phyloP scores from a whole-genome alignment of 2,888 invertebrate species.

The Parelbella ahira region DNA sequence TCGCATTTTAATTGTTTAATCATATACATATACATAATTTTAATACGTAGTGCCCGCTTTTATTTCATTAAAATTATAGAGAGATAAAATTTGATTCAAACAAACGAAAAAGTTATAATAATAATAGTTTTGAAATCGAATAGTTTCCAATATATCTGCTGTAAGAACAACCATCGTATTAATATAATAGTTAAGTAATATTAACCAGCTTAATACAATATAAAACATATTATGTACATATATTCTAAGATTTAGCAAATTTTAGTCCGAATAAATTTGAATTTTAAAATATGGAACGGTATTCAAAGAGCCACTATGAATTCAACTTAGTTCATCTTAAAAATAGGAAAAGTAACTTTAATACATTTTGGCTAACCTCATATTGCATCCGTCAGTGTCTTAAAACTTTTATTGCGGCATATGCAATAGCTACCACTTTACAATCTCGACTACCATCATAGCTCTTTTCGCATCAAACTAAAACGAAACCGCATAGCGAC shows the following conservation, averaged over 20 bases:
- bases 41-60: too few relatives aligned
- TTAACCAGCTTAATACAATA: too few relatives aligned
- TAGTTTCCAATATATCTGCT: too few relatives aligned
- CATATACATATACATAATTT: too few relatives aligned
- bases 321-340: conserved; percentile 15
- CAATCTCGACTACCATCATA: conserved; percentile 52
- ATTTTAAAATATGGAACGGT: conserved; percentile 22
- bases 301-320: conserved; percentile 23
- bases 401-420: conserved; percentile 71
- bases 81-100: too few relatives aligned
- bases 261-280: conserved; percentile 13
- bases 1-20: too few relatives aligned
- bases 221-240: too few relatives aligned
- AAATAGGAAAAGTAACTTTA: conserved; percentile 24
- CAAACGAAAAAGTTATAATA: too few relatives aligned
- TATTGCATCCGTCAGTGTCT: conserved; percentile 74
- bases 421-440: conserved; percentile 53
- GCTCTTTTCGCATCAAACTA: conserved; percentile 49
- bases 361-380: conserved; percentile 31
- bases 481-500: conserved; percentile 59
- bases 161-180: too few relatives aligned
- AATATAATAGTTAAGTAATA: too few relatives aligned
- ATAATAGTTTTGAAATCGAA: too few relatives aligned
- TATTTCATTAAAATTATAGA: too few relatives aligned
- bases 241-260: conserved; percentile 14